Conservation (phyloP, 2,797 vertebrate species). For the Serranus cabrilla region DNA sequence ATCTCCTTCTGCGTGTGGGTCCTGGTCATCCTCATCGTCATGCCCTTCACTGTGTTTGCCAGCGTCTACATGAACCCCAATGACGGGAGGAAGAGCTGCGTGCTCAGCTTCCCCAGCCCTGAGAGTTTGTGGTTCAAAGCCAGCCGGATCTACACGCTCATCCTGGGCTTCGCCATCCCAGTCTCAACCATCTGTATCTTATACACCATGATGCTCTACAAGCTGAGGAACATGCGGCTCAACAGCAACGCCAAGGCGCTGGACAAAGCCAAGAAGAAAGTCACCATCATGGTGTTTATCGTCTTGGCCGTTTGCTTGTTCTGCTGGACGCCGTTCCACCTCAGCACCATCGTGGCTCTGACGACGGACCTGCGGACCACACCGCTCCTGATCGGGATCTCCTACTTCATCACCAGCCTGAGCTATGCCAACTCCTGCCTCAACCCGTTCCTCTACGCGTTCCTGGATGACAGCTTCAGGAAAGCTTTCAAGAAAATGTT, state of each 20-base stretch:
- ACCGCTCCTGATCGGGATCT: conserved; percentile 88
- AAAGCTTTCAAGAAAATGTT: conserved; percentile 89
- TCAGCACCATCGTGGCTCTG: conserved; percentile 91
- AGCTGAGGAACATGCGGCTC: conserved; percentile 88
- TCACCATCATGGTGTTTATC: conserved; percentile 91
- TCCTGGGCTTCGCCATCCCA: conserved; percentile 90
- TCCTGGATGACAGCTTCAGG: conserved; percentile 90
- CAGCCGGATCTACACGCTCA: conserved; percentile 89
- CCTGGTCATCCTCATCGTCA: conserved; percentile 87
- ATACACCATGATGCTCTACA: conserved; percentile 89
- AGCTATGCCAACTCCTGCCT: conserved; percentile 93
- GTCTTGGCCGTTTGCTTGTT: conserved; percentile 90
- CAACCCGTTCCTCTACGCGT: conserved; percentile 91
- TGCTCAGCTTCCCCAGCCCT: conserved; percentile 89
- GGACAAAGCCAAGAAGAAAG: conserved; percentile 91
- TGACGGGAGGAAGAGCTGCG: conserved; percentile 87
- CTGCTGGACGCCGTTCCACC: conserved; percentile 92
- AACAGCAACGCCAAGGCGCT: conserved; percentile 89
- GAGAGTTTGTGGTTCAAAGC: conserved; percentile 90
- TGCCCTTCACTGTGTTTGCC: conserved; percentile 90
- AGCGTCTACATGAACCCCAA: conserved; percentile 79
- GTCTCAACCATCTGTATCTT: conserved; percentile 90
- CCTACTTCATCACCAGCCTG: conserved; percentile 91
- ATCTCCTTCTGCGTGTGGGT: conserved; percentile 90
- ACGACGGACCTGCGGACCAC: conserved; percentile 90